phyloP scores from a whole-genome alignment of 1,140 invertebrate genomes.

The Temnothorax longispinosus region DNA sequence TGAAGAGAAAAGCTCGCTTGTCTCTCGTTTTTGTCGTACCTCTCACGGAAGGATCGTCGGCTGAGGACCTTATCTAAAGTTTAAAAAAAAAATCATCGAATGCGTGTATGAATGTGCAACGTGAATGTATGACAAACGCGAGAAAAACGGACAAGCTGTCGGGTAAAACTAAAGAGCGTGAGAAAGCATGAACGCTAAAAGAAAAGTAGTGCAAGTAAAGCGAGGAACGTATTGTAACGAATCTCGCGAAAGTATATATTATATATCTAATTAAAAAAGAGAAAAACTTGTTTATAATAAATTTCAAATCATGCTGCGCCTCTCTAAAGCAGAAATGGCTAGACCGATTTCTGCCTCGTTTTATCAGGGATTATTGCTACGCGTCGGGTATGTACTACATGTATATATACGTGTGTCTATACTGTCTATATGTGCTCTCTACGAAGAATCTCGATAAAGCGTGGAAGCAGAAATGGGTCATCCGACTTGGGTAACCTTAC shows the following conservation, averaged over 20 bases:
- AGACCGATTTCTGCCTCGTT: constrained; percentile 55
- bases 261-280: neutral
- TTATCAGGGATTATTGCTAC: constrained; percentile 27
- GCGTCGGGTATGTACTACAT: neutral
- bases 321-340: constrained; percentile 49
- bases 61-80: neutral
- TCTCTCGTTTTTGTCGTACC: neutral
- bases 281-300: neutral
- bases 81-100: neutral
- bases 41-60: neutral
- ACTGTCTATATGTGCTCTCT: neutral
- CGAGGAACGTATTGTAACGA: neutral
- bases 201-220: neutral
- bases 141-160: neutral
- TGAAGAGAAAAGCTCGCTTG: neutral
- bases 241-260: neutral
- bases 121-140: neutral
- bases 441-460: constrained; percentile 25
- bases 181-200: constrained; percentile 7
- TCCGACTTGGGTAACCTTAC: constrained; percentile 58
- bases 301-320: constrained; percentile 68
- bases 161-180: neutral
- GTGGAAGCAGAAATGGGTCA: constrained; percentile 41
- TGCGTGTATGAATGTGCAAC: neutral
- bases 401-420: neutral